These are phyloP conservation scores for Automeris io DNA, from an alignment of 2,888 invertebrate species.

Conservation along the genomic window DNA sequence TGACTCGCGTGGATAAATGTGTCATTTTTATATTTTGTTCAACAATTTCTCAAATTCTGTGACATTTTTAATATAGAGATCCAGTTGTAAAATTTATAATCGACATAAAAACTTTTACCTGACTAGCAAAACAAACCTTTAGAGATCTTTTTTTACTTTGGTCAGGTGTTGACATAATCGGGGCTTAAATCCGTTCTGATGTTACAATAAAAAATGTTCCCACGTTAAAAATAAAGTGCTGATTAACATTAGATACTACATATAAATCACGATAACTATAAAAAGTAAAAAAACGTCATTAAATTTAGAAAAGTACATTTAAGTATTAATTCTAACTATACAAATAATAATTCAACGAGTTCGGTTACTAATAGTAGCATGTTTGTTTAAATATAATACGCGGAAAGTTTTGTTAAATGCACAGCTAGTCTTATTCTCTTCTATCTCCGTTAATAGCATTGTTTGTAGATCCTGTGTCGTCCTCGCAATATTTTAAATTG, in stretches of 20 bases:
- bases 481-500: slow-evolving; percentile 26
- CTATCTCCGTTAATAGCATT: slow-evolving; percentile 25
- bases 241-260: not conserved
- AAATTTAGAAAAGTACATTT: too few relatives aligned
- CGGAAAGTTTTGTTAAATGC: too few relatives aligned
- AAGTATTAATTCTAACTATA: too few relatives aligned
- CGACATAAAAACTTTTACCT: slow-evolving; percentile 49
- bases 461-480: slow-evolving; percentile 26
- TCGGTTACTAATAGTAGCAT: too few relatives aligned
- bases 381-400: slow-evolving; percentile 4
- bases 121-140: slow-evolving; percentile 40
- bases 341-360: too few relatives aligned
- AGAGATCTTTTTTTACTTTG: slow-evolving; percentile 28
- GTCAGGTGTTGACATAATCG: slow-evolving; percentile 59
- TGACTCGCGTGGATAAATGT: not conserved
- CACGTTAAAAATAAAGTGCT: slow-evolving; percentile 35
- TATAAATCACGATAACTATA: not conserved
- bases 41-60: not conserved
- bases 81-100: slow-evolving; percentile 2
- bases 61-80: not conserved
- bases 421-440: slow-evolving; percentile 21
- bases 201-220: slow-evolving; percentile 41
- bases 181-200: slow-evolving; percentile 18
- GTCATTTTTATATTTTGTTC: not conserved
- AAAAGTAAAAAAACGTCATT: too few relatives aligned